phyloP scores from a whole-genome alignment of 2,888 invertebrate species.

The Plagiodera versicolora region DNA sequence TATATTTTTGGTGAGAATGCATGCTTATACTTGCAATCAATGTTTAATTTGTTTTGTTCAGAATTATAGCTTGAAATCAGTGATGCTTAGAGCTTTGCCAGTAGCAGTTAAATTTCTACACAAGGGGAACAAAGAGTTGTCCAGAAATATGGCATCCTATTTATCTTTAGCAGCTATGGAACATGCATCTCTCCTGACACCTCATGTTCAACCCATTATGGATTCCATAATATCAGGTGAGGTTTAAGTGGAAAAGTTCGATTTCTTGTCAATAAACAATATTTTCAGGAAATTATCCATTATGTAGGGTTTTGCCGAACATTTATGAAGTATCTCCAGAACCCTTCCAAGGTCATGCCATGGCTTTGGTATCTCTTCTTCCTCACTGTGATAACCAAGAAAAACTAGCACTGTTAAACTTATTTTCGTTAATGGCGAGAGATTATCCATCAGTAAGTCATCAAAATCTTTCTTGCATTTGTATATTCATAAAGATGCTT shows the following conservation, averaged over 20 bases:
- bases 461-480: too few species aligned
- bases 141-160: slow-evolving; percentile 88
- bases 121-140: slow-evolving; percentile 87
- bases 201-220: slow-evolving; percentile 87
- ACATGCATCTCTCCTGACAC: slow-evolving; percentile 81
- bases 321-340: slow-evolving; percentile 87
- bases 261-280: slow-evolving; percentile 2
- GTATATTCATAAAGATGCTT: slow-evolving; percentile 14
- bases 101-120: slow-evolving; percentile 90
- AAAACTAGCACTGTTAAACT: slow-evolving; percentile 78
- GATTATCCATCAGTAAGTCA: slow-evolving; percentile 75
- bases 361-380: slow-evolving; percentile 77
- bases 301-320: slow-evolving; percentile 86
- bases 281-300: slow-evolving; percentile 78
- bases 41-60: slow-evolving; percentile 47
- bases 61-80: slow-evolving; percentile 70
- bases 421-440: slow-evolving; percentile 81
- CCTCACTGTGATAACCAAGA: slow-evolving; percentile 85
- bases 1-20: slow-evolving; percentile 78
- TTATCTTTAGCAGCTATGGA: slow-evolving; percentile 90
- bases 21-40: neutral
- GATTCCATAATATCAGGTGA: slow-evolving; percentile 84
- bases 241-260: slow-evolving; percentile 1
- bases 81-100: slow-evolving; percentile 84
- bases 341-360: slow-evolving; percentile 81